Conservation (phyloP, 2,113 vertebrate species). For the Thalassarche chlororhynchos region DNA sequence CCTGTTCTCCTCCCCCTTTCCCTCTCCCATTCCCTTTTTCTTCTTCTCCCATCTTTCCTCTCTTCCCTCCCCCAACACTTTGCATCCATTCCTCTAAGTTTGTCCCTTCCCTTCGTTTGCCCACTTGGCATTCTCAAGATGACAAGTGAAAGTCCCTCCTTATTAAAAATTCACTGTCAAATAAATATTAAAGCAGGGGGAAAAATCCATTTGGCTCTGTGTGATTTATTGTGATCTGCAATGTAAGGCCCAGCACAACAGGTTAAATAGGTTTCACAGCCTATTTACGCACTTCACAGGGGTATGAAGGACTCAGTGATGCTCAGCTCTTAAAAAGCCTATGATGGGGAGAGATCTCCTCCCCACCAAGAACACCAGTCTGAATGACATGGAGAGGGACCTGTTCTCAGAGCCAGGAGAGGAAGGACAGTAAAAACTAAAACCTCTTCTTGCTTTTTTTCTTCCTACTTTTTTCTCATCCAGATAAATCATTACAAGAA, state of each 20-base stretch:
- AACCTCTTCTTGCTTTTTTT: background rate
- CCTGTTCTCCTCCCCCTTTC: background rate
- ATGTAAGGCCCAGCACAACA: background rate
- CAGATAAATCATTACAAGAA: background rate
- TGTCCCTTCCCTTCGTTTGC: background rate
- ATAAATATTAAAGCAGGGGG: conserved; percentile 28
- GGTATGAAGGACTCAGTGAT: background rate
- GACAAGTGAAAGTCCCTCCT: background rate
- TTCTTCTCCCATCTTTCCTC: background rate
- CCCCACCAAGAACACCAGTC: background rate
- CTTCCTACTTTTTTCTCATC: background rate
- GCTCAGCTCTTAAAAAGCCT: background rate
- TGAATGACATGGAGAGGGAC: background rate
- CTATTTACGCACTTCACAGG: background rate
- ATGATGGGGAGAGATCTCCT: background rate
- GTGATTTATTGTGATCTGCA: background rate
- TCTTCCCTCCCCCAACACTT: background rate
- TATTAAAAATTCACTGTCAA: conserved; percentile 43
- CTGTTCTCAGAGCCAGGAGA: background rate
- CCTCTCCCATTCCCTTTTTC: background rate
- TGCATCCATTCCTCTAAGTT: background rate
- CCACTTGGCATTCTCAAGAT: background rate
- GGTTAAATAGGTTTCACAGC: background rate
- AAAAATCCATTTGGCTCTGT: background rate
- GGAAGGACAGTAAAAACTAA: background rate